Base-by-base conservation (phyloP, 2,113 vertebrate genomes). In the Ageneiosus marmoratus region DNA sequence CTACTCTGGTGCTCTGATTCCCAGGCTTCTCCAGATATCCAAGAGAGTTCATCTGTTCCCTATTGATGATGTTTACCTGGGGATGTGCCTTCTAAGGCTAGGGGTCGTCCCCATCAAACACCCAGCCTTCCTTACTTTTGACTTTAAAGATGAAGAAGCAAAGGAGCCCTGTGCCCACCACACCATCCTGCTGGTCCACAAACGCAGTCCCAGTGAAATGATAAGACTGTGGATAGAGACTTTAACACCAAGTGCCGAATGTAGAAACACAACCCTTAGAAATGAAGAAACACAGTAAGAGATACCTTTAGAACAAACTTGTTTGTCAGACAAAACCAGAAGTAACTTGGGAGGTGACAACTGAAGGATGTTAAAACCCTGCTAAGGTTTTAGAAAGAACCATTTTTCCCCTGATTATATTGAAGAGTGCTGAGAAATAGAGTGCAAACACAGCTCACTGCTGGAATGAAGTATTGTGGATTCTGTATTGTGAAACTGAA, bases 41-140 rank as follows among this genome's bases (percentile, higher is more conserved):
- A 83, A 85, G 60, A 89, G 85, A 22, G 88, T 95, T 51, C 85
- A 91, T 83, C 89, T 94, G 37, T 95, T 90, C 80, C 95, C 95
- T 63, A 95, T 95, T 9, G 93, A 95, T 1, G 94, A 95, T 0
- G 92, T 95, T 20, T 95, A 90, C 4, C 86, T 94, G 11, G 95
- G 95, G 15, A 95, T 95, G 94, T 95, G 94, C 77, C 90, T 95
- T 86, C 2, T 58, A 10, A 89, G 89, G 16, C 89, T 95, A 0
- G 89, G 92, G 0, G 55, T 89, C 12, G 6, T 34, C 0, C 93
- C 93, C 0, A 20, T 48, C 4, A 80, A 91, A 79, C 88, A 94
- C 77, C 87, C 89, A 0, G 94, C 92, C 29, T 94, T 95, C 85
- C 87, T 92, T 62, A 94, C 91, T 0, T 94, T 94, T 80, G 93